Evolutionary conservation across 2,888 invertebrate species (phyloP).

Genomic region (Coleophora deauratella): DNA sequence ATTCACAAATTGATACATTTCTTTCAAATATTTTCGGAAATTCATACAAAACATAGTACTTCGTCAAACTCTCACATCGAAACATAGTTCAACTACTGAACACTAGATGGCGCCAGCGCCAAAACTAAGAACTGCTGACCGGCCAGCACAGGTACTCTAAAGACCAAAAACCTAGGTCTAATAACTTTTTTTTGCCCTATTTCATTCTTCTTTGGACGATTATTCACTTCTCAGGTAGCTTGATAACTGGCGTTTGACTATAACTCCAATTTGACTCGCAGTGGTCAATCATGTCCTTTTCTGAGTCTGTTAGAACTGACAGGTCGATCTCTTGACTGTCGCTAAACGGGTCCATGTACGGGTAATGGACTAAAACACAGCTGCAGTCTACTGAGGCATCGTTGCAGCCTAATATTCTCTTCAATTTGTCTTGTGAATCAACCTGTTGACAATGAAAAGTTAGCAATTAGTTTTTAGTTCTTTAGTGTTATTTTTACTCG

Average conservation of each 20-base stretch:
- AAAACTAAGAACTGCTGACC: constrained; percentile 25
- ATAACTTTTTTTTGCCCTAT: constrained; percentile 30
- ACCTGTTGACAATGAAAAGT: constrained; percentile 60
- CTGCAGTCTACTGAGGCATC: constrained; percentile 61
- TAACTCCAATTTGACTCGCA: constrained; percentile 79
- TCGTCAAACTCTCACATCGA: constrained; percentile 4
- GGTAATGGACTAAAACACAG: constrained; percentile 72
- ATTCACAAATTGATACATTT: too few species aligned
- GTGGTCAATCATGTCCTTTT: constrained; percentile 77
- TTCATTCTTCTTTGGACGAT: constrained; percentile 13
- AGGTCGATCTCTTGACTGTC: constrained; percentile 56
- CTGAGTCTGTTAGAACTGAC: constrained; percentile 72
- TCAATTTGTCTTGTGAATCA: constrained; percentile 69
- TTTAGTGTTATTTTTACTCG: constrained; percentile 17
- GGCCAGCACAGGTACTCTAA: constrained; percentile 11
- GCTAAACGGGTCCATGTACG: constrained; percentile 60
- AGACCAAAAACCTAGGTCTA: constrained; percentile 7
- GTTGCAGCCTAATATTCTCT: constrained; percentile 59
- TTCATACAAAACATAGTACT: neutral
- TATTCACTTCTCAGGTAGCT: constrained; percentile 77
- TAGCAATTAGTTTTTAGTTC: neutral
- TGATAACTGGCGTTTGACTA: constrained; percentile 77
- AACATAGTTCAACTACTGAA: constrained; percentile 21
- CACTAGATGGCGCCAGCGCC: constrained; percentile 53
- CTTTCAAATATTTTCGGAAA: too few species aligned